Percentiles rank a stretch among this genome's conserved stretches.
phyloP scores from a whole-genome alignment of 2,797 vertebrate species.

The Falco concolor region DNA sequence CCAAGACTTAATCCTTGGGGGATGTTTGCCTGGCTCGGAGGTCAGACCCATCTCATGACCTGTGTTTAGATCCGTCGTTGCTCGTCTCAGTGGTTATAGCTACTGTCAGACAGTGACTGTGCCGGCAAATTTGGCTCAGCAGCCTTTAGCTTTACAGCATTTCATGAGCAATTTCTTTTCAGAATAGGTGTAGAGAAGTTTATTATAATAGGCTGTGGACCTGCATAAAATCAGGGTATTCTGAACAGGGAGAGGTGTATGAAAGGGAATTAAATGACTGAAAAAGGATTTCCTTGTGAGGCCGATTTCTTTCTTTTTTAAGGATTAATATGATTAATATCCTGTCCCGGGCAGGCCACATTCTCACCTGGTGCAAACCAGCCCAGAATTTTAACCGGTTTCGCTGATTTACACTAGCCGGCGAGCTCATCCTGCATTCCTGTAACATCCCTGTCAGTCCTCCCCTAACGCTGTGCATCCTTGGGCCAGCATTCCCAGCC shows the following conservation, averaged over 20 bases:
- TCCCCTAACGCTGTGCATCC: background rate
- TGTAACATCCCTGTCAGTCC: background rate
- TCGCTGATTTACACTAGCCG: background rate
- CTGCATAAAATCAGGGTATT: constrained; percentile 61
- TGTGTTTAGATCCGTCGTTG: background rate
- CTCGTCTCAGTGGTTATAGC: background rate
- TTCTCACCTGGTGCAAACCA: background rate
- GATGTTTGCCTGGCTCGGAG: background rate
- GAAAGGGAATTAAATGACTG: constrained; percentile 49
- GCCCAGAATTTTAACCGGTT: background rate
- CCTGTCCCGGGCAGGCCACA: background rate
- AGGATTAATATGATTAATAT: constrained; percentile 61
- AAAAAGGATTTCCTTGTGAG: constrained; percentile 34
- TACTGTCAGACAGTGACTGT: background rate
- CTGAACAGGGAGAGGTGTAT: background rate
- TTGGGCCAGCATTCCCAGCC: background rate
- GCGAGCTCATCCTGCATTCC: background rate
- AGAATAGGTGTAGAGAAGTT: constrained; percentile 9
- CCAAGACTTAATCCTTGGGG: background rate
- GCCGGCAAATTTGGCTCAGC: background rate
- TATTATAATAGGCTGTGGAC: constrained; percentile 43
- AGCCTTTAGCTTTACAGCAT: background rate
- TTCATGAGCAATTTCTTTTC: background rate
- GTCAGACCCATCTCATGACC: background rate
- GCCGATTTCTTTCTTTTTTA: constrained; percentile 5